Evolutionary conservation across 2,113 vertebrate genomes (phyloP).

Genomic region (Xenus cinereus): DNA sequence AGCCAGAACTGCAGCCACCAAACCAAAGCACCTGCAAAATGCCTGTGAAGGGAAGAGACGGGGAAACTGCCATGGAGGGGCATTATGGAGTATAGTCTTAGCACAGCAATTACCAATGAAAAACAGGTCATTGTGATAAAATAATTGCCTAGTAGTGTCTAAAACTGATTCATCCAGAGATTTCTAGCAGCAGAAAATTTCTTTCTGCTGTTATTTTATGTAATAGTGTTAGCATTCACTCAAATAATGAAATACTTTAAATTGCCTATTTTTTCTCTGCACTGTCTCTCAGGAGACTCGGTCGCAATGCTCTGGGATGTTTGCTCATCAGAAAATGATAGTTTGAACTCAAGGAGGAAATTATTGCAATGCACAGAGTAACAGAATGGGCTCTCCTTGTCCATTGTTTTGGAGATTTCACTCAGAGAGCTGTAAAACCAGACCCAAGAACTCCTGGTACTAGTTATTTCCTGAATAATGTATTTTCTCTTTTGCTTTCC

Average conservation of each 20-base stretch:
- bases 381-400: neutral
- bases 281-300: neutral
- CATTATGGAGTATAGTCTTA: neutral
- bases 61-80: neutral
- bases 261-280: neutral
- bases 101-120: neutral
- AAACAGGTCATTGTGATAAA: neutral
- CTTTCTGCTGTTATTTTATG: neutral
- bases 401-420: neutral
- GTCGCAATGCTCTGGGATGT: neutral
- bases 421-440: neutral
- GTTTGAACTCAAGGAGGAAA: neutral
- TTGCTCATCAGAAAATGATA: neutral
- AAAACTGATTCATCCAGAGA: neutral
- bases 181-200: neutral
- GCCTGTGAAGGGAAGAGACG: neutral
- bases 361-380: neutral
- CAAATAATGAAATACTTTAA: neutral
- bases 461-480: neutral
- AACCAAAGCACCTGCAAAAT: too few relatives aligned
- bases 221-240: neutral
- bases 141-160: neutral
- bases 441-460: neutral
- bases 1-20: rapidly evolving
- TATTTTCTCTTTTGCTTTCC: neutral